Evolutionary conservation across 1,140 invertebrate species (phyloP).

Genomic region (Halictus rubicundus): DNA sequence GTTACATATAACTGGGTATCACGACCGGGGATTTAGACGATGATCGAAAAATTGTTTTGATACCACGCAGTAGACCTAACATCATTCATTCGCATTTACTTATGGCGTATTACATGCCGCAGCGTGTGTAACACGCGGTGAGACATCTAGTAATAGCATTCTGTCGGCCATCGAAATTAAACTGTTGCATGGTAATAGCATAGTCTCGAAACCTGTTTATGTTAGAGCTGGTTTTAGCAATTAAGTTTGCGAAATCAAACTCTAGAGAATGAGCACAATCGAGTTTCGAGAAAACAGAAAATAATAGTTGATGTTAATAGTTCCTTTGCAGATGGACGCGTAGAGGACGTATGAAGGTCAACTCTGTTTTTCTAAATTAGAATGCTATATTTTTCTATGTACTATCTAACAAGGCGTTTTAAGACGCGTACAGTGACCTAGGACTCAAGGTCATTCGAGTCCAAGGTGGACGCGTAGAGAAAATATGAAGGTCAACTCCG

Average conservation of each 20-base stretch:
- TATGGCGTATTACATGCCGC: background rate
- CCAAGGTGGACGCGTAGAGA: too few relatives aligned
- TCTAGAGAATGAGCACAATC: background rate
- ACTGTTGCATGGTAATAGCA: background rate
- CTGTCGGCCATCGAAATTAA: background rate
- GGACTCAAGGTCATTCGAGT: too few relatives aligned
- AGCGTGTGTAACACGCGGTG: background rate
- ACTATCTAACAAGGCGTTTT: too few relatives aligned
- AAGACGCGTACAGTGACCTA: too few relatives aligned
- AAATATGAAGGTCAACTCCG: too few relatives aligned
- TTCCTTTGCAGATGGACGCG: too few relatives aligned
- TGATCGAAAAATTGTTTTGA: background rate
- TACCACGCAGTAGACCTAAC: background rate
- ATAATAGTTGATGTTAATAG: too few relatives aligned
- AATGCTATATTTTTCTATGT: too few relatives aligned
- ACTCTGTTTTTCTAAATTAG: too few relatives aligned
- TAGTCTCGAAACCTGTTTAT: conserved; percentile 20
- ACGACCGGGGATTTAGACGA: too few relatives aligned
- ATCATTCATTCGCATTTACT: background rate
- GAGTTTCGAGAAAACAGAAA: background rate
- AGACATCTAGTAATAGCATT: background rate
- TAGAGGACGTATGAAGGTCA: too few relatives aligned
- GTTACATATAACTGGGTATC: too few relatives aligned
- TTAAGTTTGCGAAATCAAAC: background rate
- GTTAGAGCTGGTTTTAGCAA: background rate